Evolutionary conservation across 53 echinoderm and acorn worm species (phyloP).

Genomic region (Hippasteria phrygiana): DNA sequence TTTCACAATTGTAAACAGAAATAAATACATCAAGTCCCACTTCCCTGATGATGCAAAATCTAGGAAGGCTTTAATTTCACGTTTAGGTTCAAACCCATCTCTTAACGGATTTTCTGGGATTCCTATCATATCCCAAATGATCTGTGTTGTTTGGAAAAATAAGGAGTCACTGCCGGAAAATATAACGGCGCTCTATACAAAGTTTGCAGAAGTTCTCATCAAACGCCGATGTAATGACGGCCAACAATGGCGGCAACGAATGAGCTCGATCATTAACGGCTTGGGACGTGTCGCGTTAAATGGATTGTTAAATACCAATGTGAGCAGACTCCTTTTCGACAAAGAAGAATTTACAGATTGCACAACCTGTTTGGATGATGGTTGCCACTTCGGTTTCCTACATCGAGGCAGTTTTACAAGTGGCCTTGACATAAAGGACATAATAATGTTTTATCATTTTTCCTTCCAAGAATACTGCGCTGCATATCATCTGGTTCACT

Average conservation of each 20-base stretch:
- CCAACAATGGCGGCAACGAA: background rate
- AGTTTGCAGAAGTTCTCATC: background rate
- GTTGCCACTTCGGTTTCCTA: background rate
- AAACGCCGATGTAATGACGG: background rate
- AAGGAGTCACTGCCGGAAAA: background rate
- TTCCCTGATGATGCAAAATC: background rate
- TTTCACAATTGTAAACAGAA: background rate
- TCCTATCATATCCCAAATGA: background rate
- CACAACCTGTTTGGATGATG: background rate
- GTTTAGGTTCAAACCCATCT: background rate
- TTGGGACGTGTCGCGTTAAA: background rate
- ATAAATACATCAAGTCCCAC: background rate
- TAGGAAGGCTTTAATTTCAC: background rate
- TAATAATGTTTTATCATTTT: background rate
- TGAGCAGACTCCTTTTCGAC: background rate
- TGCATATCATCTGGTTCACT: background rate
- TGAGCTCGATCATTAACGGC: background rate
- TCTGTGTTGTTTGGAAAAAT: constrained; percentile 25
- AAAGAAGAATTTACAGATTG: background rate
- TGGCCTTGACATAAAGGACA: background rate
- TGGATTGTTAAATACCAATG: background rate
- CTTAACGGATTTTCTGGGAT: background rate
- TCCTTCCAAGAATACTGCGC: constrained; percentile 28
- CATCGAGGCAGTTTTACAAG: background rate
- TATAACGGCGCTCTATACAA: background rate